Evolutionary conservation across 2,797 vertebrate species (phyloP).

Genomic region (Notamacropus eugenii): DNA sequence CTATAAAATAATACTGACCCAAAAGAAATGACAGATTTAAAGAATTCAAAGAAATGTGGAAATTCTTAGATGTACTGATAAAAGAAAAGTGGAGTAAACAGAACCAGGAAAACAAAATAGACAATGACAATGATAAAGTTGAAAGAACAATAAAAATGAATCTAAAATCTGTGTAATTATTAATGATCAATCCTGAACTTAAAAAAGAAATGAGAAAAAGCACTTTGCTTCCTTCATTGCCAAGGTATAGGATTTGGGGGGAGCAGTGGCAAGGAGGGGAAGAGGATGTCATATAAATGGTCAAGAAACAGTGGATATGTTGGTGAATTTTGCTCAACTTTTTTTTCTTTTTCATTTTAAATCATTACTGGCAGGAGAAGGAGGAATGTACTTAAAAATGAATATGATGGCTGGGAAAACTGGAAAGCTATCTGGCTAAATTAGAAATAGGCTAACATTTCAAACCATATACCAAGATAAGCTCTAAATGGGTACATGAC

Average conservation of each 20-base stretch:
- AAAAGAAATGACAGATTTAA: too few species aligned
- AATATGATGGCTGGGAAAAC: too few species aligned
- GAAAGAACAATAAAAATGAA: background rate
- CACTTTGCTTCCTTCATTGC: background rate
- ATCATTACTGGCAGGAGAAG: background rate
- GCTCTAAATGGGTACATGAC: background rate
- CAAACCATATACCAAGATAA: background rate
- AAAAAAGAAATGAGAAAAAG: background rate
- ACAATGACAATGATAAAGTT: background rate
- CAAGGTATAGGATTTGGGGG: background rate
- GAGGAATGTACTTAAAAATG: too few species aligned
- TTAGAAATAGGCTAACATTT: too few species aligned
- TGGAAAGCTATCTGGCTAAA: too few species aligned
- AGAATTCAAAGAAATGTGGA: background rate
- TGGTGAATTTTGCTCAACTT: background rate
- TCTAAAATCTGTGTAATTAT: background rate
- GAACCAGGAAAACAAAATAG: background rate
- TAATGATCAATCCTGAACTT: background rate
- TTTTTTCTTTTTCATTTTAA: background rate
- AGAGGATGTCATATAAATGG: too few species aligned
- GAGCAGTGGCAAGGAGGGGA: accelerated
- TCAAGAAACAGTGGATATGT: background rate
- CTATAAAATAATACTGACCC: background rate
- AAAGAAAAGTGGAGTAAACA: background rate
- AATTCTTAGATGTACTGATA: background rate